Conservation (phyloP, 2,797 vertebrate species). For the Macropus fuliginosus region DNA sequence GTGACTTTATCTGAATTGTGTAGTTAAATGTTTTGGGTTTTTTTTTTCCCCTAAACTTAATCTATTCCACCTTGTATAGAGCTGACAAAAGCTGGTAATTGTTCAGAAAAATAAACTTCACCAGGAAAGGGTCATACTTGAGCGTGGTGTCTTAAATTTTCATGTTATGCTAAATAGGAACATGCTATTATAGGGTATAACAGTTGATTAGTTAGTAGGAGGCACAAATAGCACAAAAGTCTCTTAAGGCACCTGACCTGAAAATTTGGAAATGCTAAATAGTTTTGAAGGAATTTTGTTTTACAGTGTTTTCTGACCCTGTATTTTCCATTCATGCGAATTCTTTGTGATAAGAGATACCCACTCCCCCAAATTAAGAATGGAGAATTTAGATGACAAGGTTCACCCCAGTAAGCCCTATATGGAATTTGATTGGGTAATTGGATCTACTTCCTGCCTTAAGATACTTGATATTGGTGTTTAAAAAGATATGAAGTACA, state of each 20-base stretch:
- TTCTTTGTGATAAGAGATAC: neutral
- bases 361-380: neutral
- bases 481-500: slow-evolving; percentile 9
- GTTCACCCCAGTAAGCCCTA: neutral
- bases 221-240: neutral
- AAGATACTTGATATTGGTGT: neutral
- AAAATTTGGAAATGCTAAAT: slow-evolving; percentile 24
- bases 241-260: neutral
- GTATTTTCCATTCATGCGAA: slow-evolving; percentile 41
- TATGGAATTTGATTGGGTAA: neutral
- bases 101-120: neutral
- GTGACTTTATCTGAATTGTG: neutral
- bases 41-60: neutral
- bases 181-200: neutral
- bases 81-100: neutral
- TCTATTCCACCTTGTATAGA: neutral
- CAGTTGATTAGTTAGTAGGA: neutral
- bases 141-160: neutral
- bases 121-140: neutral
- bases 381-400: neutral
- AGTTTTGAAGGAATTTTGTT: slow-evolving; percentile 44
- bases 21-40: neutral
- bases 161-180: neutral
- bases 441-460: neutral
- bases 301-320: slow-evolving; percentile 7